phyloP scores from a whole-genome alignment of 2,888 invertebrate species.

The Cheilosia pagana region DNA sequence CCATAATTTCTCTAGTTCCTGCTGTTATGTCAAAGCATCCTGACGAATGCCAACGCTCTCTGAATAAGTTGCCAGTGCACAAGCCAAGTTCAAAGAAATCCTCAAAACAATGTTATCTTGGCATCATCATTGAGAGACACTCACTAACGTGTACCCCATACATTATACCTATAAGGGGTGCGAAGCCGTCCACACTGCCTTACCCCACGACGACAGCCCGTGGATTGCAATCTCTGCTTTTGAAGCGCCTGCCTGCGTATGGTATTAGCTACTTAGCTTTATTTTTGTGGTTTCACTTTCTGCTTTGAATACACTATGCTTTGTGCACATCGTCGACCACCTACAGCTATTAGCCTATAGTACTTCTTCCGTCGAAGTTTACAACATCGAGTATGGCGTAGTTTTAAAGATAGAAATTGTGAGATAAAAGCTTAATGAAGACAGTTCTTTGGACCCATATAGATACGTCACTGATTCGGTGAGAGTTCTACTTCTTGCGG shows the following conservation, averaged over 20 bases:
- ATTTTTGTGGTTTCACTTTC: constrained; percentile 60
- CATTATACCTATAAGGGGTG: background rate
- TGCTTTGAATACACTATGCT: constrained; percentile 28
- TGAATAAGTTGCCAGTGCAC: constrained; percentile 58
- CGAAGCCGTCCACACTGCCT: constrained; percentile 19
- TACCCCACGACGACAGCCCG: constrained; percentile 5
- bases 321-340: constrained; percentile 38
- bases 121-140: constrained; percentile 42
- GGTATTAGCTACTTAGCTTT: constrained; percentile 43
- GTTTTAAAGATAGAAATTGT: constrained; percentile 2
- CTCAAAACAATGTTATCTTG: constrained; percentile 70
- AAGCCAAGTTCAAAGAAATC: constrained; percentile 66
- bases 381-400: background rate
- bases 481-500: no score
- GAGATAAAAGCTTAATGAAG: constrained; percentile 22
- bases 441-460: background rate
- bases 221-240: constrained; percentile 63
- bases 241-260: constrained; percentile 51
- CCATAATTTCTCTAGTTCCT: constrained; percentile 68
- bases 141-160: background rate
- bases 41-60: constrained; percentile 55
- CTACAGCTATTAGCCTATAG: constrained; percentile 44
- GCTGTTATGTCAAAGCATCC: constrained; percentile 59
- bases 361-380: background rate
- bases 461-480: no score